phyloP scores from a whole-genome alignment of 2,797 vertebrate genomes.

The Microchirus variegatus region DNA sequence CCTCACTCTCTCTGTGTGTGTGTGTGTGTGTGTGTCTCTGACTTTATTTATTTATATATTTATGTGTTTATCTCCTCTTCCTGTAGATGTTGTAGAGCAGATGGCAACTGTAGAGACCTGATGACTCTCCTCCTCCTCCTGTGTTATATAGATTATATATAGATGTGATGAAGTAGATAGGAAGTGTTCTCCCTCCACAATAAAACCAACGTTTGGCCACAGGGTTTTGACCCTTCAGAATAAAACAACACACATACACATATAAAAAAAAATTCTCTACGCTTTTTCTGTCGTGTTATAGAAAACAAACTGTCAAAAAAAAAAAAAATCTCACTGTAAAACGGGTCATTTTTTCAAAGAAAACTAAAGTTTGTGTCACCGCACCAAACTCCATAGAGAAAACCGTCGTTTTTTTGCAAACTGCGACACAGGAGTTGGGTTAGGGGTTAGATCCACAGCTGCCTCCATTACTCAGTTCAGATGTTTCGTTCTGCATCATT shows the following conservation, averaged over 20 bases:
- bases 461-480: too few species aligned
- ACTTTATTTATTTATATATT: neutral
- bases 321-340: too few species aligned
- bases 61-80: neutral
- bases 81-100: constrained; percentile 54
- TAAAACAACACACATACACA: constrained; percentile 22
- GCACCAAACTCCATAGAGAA: too few species aligned
- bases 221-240: constrained; percentile 14
- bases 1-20: too few species aligned
- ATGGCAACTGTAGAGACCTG: constrained; percentile 39
- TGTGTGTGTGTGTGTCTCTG: too few species aligned
- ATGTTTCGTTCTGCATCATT: too few species aligned
- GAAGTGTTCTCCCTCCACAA: constrained; percentile 53
- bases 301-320: constrained; percentile 29
- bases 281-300: constrained; percentile 24
- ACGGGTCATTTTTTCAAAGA: too few species aligned
- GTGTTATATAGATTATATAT: constrained; percentile 38
- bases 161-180: constrained; percentile 45
- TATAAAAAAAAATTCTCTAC: too few species aligned
- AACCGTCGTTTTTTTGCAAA: too few species aligned
- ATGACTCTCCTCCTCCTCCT: constrained; percentile 40
- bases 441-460: too few species aligned
- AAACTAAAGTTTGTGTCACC: too few species aligned
- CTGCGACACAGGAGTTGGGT: too few species aligned
- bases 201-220: constrained; percentile 27